phyloP scores from a whole-genome alignment of 2,888 invertebrate genomes.

The Caradrina kadenii region DNA sequence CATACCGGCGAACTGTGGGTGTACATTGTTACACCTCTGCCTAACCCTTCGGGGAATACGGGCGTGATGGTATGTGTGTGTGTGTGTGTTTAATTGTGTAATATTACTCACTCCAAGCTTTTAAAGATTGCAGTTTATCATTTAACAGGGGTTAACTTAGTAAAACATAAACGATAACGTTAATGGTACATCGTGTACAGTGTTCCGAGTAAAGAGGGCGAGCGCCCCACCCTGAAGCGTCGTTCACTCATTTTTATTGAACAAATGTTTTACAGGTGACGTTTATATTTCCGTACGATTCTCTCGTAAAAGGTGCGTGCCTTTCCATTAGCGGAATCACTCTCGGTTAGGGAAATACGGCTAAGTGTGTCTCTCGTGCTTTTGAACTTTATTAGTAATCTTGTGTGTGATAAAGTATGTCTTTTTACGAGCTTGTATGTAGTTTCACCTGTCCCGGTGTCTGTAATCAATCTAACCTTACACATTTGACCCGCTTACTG shows the following conservation, averaged over 20 bases:
- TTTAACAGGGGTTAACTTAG: constrained; percentile 8
- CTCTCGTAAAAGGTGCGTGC: constrained; percentile 47
- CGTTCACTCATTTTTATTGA: constrained; percentile 56
- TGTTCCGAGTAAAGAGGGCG: constrained; percentile 19
- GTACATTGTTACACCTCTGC: too few relatives aligned
- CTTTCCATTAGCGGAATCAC: constrained; percentile 56
- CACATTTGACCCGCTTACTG: too few relatives aligned
- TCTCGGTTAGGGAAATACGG: constrained; percentile 19
- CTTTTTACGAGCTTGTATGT: too few relatives aligned
- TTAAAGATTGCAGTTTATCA: neutral
- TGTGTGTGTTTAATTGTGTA: too few relatives aligned
- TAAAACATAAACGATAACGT: constrained; percentile 35
- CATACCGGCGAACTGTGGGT: too few relatives aligned
- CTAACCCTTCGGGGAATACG: too few relatives aligned
- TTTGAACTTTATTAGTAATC: neutral
- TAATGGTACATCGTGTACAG: constrained; percentile 30
- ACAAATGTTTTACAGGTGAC: constrained; percentile 51
- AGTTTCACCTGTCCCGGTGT: too few relatives aligned
- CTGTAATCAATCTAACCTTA: too few relatives aligned
- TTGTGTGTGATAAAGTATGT: neutral
- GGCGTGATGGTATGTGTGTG: too few relatives aligned
- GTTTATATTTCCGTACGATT: constrained; percentile 44
- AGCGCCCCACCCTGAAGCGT: constrained; percentile 19
- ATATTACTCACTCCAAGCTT: neutral
- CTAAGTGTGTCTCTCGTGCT: constrained; percentile 10